A percentile compares a stretch with the other conserved stretches of the same genome.
Evolutionary conservation across 2,113 vertebrate species (phyloP).

Genomic region (Urocolius indicus): DNA sequence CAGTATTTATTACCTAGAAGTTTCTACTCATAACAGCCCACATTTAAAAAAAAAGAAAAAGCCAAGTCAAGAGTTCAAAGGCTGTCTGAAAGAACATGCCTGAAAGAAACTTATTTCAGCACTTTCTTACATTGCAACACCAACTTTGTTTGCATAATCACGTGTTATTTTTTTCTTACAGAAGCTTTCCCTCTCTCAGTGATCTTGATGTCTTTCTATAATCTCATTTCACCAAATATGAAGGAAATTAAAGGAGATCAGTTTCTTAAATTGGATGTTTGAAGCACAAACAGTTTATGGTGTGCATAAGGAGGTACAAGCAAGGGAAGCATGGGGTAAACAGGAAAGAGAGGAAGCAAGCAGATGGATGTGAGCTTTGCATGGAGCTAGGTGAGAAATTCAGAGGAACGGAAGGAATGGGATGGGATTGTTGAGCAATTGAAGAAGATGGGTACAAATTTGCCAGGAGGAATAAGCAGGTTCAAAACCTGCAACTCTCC

Average conservation of each 20-base stretch:
- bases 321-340: neutral
- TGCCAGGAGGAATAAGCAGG: neutral
- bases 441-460: neutral
- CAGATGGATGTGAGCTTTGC: neutral
- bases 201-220: neutral
- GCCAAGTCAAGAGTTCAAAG: slow-evolving; percentile 22
- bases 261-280: neutral
- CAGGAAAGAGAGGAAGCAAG: neutral
- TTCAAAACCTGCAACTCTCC: neutral
- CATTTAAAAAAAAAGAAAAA: fast-evolving
- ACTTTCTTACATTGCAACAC: slow-evolving; percentile 39
- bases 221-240: neutral
- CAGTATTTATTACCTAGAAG: neutral
- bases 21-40: neutral
- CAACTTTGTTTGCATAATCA: neutral
- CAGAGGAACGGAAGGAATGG: neutral
- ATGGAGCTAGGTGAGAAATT: neutral
- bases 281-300: neutral
- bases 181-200: neutral
- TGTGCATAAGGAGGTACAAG: neutral
- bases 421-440: neutral
- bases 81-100: neutral
- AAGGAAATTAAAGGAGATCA: neutral
- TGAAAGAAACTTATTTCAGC: slow-evolving; percentile 21
- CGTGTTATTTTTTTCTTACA: neutral